A percentile compares a stretch with the other conserved stretches of the same genome.
phyloP scores from a whole-genome alignment of 2,113 vertebrate genomes.

The Brienomyrus brachyistius region DNA sequence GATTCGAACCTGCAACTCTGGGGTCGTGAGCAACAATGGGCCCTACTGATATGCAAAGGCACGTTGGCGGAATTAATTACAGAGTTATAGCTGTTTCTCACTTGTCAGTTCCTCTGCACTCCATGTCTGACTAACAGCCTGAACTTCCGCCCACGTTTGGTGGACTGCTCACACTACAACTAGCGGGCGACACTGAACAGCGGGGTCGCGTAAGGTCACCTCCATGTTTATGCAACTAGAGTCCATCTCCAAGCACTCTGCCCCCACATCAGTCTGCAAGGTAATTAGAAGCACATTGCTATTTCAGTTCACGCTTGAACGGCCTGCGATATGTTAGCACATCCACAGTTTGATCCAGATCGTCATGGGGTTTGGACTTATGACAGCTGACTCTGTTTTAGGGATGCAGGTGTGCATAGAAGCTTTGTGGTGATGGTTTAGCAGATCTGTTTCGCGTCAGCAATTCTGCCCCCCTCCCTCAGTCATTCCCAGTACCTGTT shows the following conservation, averaged over 20 bases:
- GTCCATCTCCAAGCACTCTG: background rate
- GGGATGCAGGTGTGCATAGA: background rate
- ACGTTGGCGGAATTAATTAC: background rate
- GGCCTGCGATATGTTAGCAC: background rate
- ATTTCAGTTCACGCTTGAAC: background rate
- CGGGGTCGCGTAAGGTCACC: background rate
- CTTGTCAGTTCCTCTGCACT: background rate
- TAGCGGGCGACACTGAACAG: background rate
- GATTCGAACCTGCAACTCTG: background rate
- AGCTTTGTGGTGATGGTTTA: background rate
- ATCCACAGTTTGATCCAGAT: background rate
- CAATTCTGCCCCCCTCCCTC: background rate
- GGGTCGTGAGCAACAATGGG: background rate
- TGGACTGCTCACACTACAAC: background rate
- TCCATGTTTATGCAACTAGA: slow-evolving; percentile 9
- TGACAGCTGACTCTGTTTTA: background rate
- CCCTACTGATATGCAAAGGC: background rate
- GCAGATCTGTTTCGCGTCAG: background rate
- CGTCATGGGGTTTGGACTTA: background rate
- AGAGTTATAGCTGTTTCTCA: background rate
- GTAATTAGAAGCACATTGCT: background rate
- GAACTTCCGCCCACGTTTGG: background rate
- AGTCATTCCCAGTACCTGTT: background rate
- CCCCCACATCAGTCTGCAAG: background rate
- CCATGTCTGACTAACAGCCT: background rate